Evolutionary conservation across 2,888 invertebrate species (phyloP), one percentile per base, ranked within the genome.

Genomic region (Diarsia dahlii): DNA sequence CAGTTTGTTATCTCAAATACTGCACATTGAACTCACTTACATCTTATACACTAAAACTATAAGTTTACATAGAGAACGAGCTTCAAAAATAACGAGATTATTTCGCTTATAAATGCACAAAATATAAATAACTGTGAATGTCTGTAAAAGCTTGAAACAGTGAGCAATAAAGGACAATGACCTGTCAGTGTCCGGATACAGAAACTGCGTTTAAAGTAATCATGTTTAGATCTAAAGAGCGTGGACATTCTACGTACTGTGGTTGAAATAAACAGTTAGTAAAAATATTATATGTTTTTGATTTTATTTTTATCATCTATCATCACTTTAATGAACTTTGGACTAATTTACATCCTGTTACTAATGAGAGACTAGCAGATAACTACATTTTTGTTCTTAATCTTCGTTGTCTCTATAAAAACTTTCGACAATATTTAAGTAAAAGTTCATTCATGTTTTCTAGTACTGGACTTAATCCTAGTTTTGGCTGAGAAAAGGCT

Each of bases 191-290:
- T 71, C 56, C 13, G 54, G 20, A 45, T 23, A 71, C 69, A 71
- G 66, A 70, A 46, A 66, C 64, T 56, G 39, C 72, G 67, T 81
- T 84, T 71, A 82, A 85, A 87, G 76, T 84, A 86, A 86, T 78
- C 83, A 81, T 86, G 85, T 87, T 78, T 82, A 87, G 77, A 82
- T 85, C 79, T 85, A 88, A 82, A 82, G 82, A 91, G 90, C 91
- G 93, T 91, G 92, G 90, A 88, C 80, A 83, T 84, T 93, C 92
- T 92, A 90, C 91, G 89, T 89, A 79, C 92, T 93, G 93, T 95
- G 95, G 95, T 95, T 95, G 90, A 94, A 95, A 95, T 95, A 95
- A 95, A 95, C 93, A 90, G 94, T 95, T 95, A 96, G 95, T 92
- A 93, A 95, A 95, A 91, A 88, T 89, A 84, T 78, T 76, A 54